Conservation (phyloP, 2,888 invertebrate genomes). For the Agriotes lineatus region DNA sequence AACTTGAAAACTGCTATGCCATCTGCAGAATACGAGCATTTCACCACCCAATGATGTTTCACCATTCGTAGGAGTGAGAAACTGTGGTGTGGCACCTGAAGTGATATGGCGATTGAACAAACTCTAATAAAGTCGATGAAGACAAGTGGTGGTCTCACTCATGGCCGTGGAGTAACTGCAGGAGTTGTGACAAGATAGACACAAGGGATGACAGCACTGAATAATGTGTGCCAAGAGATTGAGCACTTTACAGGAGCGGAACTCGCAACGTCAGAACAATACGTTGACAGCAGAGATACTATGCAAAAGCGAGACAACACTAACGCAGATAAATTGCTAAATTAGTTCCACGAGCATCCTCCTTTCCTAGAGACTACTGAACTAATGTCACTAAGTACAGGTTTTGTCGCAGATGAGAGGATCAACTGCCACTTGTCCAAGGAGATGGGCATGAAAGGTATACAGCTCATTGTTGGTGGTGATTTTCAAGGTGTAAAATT, state of each 20-base stretch:
- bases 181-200: slow-evolving; percentile 16
- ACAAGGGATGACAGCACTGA: slow-evolving; percentile 18
- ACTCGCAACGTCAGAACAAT: slow-evolving; percentile 21
- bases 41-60: slow-evolving; percentile 19
- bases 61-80: slow-evolving; percentile 21
- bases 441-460: too few relatives aligned
- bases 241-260: slow-evolving; percentile 11
- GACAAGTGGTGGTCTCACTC: slow-evolving; percentile 29
- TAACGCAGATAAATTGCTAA: slow-evolving; percentile 8
- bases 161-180: slow-evolving; percentile 20
- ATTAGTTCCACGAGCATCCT: slow-evolving; percentile 25
- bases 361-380: too few relatives aligned
- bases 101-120: slow-evolving; percentile 9
- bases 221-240: slow-evolving; percentile 20
- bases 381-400: too few relatives aligned
- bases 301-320: slow-evolving; percentile 23
- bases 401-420: too few relatives aligned
- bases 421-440: too few relatives aligned
- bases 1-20: slow-evolving; percentile 16
- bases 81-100: slow-evolving; percentile 15
- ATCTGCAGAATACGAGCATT: slow-evolving; percentile 12
- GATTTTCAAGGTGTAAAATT: too few relatives aligned
- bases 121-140: slow-evolving; percentile 16
- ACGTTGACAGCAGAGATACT: slow-evolving; percentile 27
- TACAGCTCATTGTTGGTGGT: too few relatives aligned